These are phyloP conservation scores for Deilephila porcellus DNA, from an alignment of 2,888 invertebrate species.

Conservation along the genomic window DNA sequence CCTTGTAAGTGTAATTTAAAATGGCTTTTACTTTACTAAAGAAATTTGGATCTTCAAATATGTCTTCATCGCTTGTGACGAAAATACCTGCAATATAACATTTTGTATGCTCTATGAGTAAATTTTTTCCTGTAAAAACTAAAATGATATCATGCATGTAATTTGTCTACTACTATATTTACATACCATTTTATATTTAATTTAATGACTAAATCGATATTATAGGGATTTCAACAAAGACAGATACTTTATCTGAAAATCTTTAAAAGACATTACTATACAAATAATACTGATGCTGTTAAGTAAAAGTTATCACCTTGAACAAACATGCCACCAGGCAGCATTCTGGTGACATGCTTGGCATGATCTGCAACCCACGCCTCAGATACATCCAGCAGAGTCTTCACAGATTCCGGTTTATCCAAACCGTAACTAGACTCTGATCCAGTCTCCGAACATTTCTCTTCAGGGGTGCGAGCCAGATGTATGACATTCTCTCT, in stretches of 20 bases:
- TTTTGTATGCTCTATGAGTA: not conserved
- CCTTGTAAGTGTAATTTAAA: constrained; percentile 83
- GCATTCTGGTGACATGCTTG: constrained; percentile 93
- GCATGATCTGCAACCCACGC: constrained; percentile 92
- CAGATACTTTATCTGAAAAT: not conserved
- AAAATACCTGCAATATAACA: constrained; percentile 86
- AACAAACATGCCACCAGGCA: constrained; percentile 95
- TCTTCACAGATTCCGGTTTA: constrained; percentile 70
- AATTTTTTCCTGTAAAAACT: not conserved
- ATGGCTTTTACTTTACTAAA: constrained; percentile 85
- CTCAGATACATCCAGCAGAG: constrained; percentile 86
- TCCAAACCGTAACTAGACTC: constrained; percentile 65
- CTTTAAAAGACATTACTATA: not conserved
- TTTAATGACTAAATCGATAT: too few relatives aligned
- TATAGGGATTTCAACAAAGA: too few relatives aligned
- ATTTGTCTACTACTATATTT: too few relatives aligned
- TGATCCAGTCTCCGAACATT: constrained; percentile 62
- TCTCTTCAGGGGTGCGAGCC: constrained; percentile 89
- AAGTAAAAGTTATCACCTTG: constrained; percentile 80
- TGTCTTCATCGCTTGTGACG: constrained; percentile 87
- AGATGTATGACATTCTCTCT: constrained; percentile 92
- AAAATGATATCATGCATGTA: not conserved
- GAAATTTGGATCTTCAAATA: constrained; percentile 84
- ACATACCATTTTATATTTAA: too few relatives aligned
- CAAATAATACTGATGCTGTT: not conserved